These are phyloP conservation scores for Pseudochirops cupreus DNA, from an alignment of 2,797 vertebrate genomes.

Conservation along the genomic window DNA sequence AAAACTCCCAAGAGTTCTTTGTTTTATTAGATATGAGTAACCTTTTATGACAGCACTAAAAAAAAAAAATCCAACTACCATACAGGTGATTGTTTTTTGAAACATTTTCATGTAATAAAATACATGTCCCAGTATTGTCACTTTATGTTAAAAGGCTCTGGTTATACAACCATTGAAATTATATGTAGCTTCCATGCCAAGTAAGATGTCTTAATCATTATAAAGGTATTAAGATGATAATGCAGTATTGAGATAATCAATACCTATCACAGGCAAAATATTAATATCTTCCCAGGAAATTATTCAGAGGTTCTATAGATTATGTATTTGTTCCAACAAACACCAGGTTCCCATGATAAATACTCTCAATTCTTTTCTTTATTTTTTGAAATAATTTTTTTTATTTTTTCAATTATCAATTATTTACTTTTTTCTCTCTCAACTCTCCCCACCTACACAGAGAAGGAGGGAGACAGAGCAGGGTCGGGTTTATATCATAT, in stretches of 20 bases:
- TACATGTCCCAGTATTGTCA: neutral
- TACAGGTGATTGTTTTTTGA: neutral
- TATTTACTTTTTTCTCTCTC: neutral
- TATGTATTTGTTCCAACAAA: constrained; percentile 20
- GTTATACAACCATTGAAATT: constrained; percentile 22
- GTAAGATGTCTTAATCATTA: neutral
- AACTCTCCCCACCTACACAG: neutral
- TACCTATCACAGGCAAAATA: neutral
- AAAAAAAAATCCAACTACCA: neutral
- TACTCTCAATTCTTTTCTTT: constrained; percentile 29
- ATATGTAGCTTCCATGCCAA: neutral
- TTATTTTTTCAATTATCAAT: neutral
- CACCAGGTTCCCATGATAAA: neutral
- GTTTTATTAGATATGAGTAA: neutral
- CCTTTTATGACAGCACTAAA: neutral
- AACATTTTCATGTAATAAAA: constrained; percentile 23
- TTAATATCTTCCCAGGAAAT: constrained; percentile 34
- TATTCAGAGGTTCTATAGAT: neutral
- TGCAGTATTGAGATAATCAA: constrained; percentile 13
- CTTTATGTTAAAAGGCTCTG: neutral
- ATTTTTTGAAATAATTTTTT: neutral
- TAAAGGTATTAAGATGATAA: constrained; percentile 25
- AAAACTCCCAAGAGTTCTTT: neutral
- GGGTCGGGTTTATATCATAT: neutral
- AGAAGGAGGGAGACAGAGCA: neutral